phyloP scores from a whole-genome alignment of 2,797 vertebrate species.

The Acrossocheilus fasciatus region DNA sequence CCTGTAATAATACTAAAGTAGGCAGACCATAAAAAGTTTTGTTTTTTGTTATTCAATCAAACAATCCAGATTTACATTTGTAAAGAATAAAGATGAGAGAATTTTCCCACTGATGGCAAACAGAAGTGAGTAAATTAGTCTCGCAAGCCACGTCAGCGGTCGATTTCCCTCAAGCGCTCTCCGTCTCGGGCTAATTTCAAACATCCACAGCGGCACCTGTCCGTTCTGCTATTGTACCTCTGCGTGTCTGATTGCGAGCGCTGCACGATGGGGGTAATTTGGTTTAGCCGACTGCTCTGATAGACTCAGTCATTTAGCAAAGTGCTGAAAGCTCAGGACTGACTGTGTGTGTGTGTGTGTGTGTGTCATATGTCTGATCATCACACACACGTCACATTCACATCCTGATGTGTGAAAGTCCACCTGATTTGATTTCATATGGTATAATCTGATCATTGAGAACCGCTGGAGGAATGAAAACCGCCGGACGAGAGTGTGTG shows the following conservation, averaged over 20 bases:
- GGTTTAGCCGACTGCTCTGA: slow-evolving; percentile 68
- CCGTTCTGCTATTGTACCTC: slow-evolving; percentile 36
- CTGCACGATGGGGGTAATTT: slow-evolving; percentile 61
- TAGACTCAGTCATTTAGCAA: slow-evolving; percentile 62
- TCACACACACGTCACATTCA: slow-evolving; percentile 11
- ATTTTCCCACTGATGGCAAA: neutral
- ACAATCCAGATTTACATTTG: neutral
- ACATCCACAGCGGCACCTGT: slow-evolving; percentile 1
- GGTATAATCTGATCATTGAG: slow-evolving; percentile 5
- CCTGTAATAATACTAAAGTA: neutral
- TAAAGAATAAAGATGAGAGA: neutral
- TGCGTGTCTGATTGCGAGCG: too few species aligned
- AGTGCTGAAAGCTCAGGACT: slow-evolving; percentile 40
- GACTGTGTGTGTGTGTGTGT: neutral
- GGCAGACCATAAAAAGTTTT: neutral
- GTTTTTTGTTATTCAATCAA: neutral
- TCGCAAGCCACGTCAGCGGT: neutral
- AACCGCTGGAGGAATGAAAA: slow-evolving; percentile 20
- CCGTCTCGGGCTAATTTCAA: neutral
- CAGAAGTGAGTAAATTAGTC: neutral
- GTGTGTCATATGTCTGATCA: neutral
- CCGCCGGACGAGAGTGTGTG: neutral
- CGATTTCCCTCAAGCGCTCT: neutral
- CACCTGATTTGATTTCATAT: slow-evolving; percentile 32
- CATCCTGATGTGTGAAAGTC: slow-evolving; percentile 13